Base-by-base conservation (phyloP, 2,888 invertebrate genomes). In the Athalia cordata region DNA sequence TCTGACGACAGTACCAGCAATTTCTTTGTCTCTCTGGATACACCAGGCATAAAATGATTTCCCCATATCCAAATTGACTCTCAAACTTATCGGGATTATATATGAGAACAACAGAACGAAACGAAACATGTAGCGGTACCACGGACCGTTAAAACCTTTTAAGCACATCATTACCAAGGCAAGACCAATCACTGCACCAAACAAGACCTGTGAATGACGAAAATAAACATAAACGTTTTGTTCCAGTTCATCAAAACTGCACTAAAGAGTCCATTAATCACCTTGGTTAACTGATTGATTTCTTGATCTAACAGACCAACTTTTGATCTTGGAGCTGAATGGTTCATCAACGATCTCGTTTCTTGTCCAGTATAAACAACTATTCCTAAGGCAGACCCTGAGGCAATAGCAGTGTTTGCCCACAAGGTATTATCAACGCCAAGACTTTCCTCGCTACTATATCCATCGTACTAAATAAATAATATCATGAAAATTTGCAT, bases 11-110 rank as follows among this genome's bases (percentile, higher is more conserved):
- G 99, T 98, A 45, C 97, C 98, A 81, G 95, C 94, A 83, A 99
- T 98, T 84, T 96, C 94, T 77, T 96, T 94, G 91, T 99, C 99
- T 78, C 96, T 93, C 86, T 98, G 97, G 85, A 99, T 99, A 83
- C 96, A 95, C 96, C 97, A 99, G 0, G 99, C 97, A 90, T 99
- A 99, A 88, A 96, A 98, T 0, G 96, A 96, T 91, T 99, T 99
- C 1, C 99, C 99, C 97, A 99, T 97, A 87, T 99, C 99, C 84
- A 99, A 92, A 91, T 99, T 99, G 0, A 99, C 99, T 81, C 99
- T 93, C 86, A 99, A 93, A 91, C 99, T 98, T 85, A 99, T 98
- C 13, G 99, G 99, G 87, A 99, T 99, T 85, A 99, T 99, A 91
- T 99, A 99, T 0, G 99, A 99, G 92, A 99, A 99, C 15, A 99